A percentile compares a stretch with the other conserved stretches of the same genome.
Conservation (phyloP, 1,140 invertebrate species). For the Meloidogyne floridensis region DNA sequence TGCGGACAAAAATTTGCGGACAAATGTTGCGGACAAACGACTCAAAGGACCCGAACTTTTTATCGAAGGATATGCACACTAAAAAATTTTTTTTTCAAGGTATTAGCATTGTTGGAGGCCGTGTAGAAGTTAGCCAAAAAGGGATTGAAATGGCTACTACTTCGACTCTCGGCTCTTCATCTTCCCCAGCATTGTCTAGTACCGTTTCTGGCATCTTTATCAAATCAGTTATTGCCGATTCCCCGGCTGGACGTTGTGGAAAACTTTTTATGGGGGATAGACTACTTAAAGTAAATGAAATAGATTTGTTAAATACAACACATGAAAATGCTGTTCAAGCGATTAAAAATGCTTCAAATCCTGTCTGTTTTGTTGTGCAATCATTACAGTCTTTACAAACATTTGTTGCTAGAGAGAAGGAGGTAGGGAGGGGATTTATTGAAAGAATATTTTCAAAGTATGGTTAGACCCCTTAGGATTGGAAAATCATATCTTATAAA, state of each 20-base stretch:
- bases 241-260: constrained; percentile 86
- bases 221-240: constrained; percentile 89
- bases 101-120: constrained; percentile 94
- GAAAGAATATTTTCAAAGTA: neutral
- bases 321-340: constrained; percentile 93
- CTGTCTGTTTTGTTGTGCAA: constrained; percentile 87
- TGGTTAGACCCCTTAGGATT: no score
- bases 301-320: constrained; percentile 83
- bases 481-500: no score
- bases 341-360: constrained; percentile 85
- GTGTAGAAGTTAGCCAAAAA: constrained; percentile 73
- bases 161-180: no score
- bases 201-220: constrained; percentile 91
- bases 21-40: no score
- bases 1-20: no score
- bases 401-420: constrained; percentile 12
- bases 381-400: constrained; percentile 73
- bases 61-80: no score
- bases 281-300: constrained; percentile 77
- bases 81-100: constrained; percentile 70
- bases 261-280: constrained; percentile 76
- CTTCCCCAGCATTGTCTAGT: constrained; percentile 46
- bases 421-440: neutral
- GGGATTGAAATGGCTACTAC: constrained; percentile 52
- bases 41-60: no score